A percentile compares a stretch with the other conserved stretches of the same genome.
Evolutionary conservation across 2,113 vertebrate species (phyloP).

Genomic region (Pardalotus punctatus): DNA sequence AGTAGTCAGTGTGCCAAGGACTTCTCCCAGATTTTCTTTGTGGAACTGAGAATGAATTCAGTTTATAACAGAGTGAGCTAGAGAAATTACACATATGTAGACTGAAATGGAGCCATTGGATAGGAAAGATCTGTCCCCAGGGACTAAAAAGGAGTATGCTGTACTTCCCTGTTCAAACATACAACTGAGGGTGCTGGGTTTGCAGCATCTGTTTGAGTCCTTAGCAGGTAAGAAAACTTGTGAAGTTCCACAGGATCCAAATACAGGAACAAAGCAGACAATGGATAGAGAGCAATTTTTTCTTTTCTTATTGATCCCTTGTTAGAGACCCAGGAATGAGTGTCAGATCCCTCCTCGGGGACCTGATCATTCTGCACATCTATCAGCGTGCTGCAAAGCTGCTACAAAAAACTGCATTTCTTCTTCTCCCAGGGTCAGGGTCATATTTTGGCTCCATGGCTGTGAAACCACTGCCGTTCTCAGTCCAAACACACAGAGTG

Average conservation of each 20-base stretch:
- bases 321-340: not conserved
- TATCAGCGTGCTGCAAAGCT: not conserved
- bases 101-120: not conserved
- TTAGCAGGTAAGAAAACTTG: not conserved
- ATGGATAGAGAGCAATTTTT: not conserved
- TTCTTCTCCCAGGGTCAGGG: not conserved
- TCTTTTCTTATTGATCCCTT: not conserved
- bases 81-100: not conserved
- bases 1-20: not conserved
- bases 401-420: not conserved
- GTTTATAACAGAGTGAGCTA: not conserved
- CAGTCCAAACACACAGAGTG: not conserved
- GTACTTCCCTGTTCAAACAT: not conserved
- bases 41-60: not conserved
- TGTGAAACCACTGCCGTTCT: not conserved
- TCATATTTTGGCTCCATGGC: not conserved
- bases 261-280: not conserved
- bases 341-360: not conserved
- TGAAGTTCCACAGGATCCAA: not conserved
- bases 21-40: not conserved
- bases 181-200: accelerated
- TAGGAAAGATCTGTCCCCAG: not conserved
- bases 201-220: not conserved
- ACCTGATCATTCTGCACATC: not conserved
- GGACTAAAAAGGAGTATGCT: not conserved